These are phyloP conservation scores for Varanus salvator DNA, from an alignment of 2,113 vertebrate genomes.

Conservation along the genomic window DNA sequence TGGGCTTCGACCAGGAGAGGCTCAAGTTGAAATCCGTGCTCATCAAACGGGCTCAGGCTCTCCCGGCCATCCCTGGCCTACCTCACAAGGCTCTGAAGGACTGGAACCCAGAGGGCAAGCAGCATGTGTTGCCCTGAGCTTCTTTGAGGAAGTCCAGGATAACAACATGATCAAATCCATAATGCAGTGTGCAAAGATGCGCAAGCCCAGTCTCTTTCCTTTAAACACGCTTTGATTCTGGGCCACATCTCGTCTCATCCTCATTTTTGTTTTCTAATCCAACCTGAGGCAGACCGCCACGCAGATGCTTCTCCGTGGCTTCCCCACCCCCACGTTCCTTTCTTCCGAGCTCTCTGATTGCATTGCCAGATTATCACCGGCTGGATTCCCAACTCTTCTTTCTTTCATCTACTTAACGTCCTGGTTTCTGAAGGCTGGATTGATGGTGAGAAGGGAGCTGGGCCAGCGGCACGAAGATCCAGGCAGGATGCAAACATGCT, in stretches of 20 bases:
- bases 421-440: not conserved
- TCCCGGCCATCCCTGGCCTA: too few species aligned
- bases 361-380: not conserved
- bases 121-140: not conserved
- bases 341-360: not conserved
- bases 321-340: not conserved
- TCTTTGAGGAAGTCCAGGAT: not conserved
- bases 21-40: too few species aligned
- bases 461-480: not conserved
- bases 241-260: conserved; percentile 20
- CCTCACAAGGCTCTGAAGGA: too few species aligned
- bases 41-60: too few species aligned
- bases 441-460: conserved; percentile 6
- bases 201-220: not conserved
- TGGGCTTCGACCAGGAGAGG: too few species aligned
- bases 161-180: not conserved
- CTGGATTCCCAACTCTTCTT: not conserved
- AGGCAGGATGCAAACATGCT: not conserved
- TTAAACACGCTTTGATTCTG: not conserved
- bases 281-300: conserved; percentile 38
- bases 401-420: conserved; percentile 30
- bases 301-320: not conserved
- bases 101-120: too few species aligned
- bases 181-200: too few species aligned
- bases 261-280: conserved; percentile 9